Percentiles rank a stretch among this genome's conserved stretches.
These are phyloP conservation scores for Apodemus speciosus DNA, from an alignment of 2,113 vertebrate genomes.

Conservation along the genomic window DNA sequence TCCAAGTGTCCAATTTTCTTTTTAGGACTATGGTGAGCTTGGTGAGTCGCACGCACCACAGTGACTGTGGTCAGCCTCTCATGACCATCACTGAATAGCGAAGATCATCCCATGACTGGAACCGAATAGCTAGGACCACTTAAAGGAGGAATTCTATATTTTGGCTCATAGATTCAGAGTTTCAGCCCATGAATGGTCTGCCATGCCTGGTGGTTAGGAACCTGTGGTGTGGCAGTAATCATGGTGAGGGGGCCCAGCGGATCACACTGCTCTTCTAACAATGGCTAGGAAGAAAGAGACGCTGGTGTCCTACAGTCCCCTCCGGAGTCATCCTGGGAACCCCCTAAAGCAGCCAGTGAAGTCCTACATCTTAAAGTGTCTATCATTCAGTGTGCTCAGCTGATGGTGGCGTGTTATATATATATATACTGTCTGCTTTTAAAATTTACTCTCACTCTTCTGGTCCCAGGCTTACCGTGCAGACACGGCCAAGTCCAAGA, in stretches of 20 bases:
- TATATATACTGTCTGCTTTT: not conserved
- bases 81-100: not conserved
- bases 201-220: no score
- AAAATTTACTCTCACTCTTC: no score
- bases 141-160: not conserved
- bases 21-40: not conserved
- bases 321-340: rapidly evolving
- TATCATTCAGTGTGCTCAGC: not conserved
- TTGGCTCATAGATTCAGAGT: not conserved
- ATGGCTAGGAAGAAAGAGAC: not conserved
- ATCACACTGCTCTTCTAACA: not conserved
- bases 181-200: not conserved
- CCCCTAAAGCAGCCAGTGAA: not conserved
- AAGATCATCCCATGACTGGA: not conserved
- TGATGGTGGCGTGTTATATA: not conserved
- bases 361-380: not conserved
- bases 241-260: not conserved
- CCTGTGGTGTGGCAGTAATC: not conserved
- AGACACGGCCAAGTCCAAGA: no score
- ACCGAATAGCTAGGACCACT: not conserved
- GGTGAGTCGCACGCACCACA: not conserved
- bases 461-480: no score
- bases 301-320: not conserved
- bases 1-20: not conserved
- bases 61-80: not conserved